Percentiles rank a stretch among this genome's conserved stretches.
These are phyloP conservation scores for Channa striata DNA, from an alignment of 2,797 vertebrate species.

Conservation along the genomic window DNA sequence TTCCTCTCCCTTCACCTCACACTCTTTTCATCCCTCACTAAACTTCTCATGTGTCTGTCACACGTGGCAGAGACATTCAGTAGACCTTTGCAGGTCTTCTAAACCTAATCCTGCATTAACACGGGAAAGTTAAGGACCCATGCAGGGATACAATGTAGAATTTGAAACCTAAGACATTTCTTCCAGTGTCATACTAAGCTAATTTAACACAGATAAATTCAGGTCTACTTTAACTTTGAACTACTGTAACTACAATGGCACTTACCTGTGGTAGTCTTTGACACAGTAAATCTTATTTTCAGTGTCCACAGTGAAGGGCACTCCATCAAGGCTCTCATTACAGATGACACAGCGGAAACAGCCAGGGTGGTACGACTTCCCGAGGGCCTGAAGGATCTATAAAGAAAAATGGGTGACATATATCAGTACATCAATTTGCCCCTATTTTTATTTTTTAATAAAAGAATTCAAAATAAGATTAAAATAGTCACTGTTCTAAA, in stretches of 20 bases:
- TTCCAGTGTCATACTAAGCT: constrained; percentile 17
- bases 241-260: neutral
- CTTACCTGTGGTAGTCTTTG: constrained; percentile 95
- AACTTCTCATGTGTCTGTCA: constrained; percentile 66
- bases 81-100: neutral
- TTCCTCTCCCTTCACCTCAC: constrained; percentile 14
- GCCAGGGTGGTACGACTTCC: constrained; percentile 96
- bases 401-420: constrained; percentile 10
- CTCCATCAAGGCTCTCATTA: constrained; percentile 96
- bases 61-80: constrained; percentile 49
- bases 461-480: constrained; percentile 9
- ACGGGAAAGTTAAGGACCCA: constrained; percentile 11
- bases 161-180: constrained; percentile 32
- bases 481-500: neutral
- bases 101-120: constrained; percentile 31
- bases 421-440: constrained; percentile 8
- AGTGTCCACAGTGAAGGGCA: constrained; percentile 96
- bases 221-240: neutral
- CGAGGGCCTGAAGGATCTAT: constrained; percentile 96
- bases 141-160: constrained; percentile 26
- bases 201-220: constrained; percentile 26
- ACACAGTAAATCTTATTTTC: constrained; percentile 99
- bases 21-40: constrained; percentile 36
- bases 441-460: neutral
- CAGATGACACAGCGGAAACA: constrained; percentile 97